A percentile compares a stretch with the other conserved stretches of the same genome.
These are phyloP conservation scores for Caenorhabditis macrosperma DNA, from an alignment of 2,888 invertebrate species.

Conservation along the genomic window DNA sequence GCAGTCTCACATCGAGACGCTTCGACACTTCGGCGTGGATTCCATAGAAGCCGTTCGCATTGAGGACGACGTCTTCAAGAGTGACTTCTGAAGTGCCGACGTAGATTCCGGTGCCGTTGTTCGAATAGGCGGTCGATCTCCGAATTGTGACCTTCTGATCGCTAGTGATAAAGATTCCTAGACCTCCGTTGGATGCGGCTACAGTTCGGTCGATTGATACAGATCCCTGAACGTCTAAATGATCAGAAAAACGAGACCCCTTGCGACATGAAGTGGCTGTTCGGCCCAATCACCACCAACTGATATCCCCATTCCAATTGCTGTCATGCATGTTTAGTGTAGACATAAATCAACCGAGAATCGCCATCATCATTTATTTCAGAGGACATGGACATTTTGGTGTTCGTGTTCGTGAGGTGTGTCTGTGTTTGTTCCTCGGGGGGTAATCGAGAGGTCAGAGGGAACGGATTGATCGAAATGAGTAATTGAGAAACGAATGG, in stretches of 20 bases:
- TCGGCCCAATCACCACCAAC: neutral
- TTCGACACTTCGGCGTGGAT: conserved; percentile 44
- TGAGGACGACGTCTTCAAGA: conserved; percentile 41
- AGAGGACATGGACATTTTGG: conserved; percentile 30
- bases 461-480: neutral
- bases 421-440: conserved; percentile 6
- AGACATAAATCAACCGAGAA: conserved; percentile 50
- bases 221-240: conserved; percentile 22
- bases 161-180: conserved; percentile 34
- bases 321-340: conserved; percentile 4
- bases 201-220: conserved; percentile 37
- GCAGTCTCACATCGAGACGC: conserved; percentile 31
- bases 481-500: neutral
- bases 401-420: conserved; percentile 1
- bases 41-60: conserved; percentile 47
- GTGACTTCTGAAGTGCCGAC: conserved; percentile 37
- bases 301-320: neutral
- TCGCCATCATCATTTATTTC: conserved; percentile 36
- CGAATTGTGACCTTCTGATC: conserved; percentile 21
- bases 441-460: conserved; percentile 2
- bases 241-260: neutral
- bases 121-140: conserved; percentile 30
- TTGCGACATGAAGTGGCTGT: no score
- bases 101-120: conserved; percentile 52
- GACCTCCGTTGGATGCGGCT: conserved; percentile 43